A percentile compares a stretch with the other conserved stretches of the same genome.
Evolutionary conservation across 53 echinoderm and acorn worm species (phyloP).

Genomic region (Henricia sp.): DNA sequence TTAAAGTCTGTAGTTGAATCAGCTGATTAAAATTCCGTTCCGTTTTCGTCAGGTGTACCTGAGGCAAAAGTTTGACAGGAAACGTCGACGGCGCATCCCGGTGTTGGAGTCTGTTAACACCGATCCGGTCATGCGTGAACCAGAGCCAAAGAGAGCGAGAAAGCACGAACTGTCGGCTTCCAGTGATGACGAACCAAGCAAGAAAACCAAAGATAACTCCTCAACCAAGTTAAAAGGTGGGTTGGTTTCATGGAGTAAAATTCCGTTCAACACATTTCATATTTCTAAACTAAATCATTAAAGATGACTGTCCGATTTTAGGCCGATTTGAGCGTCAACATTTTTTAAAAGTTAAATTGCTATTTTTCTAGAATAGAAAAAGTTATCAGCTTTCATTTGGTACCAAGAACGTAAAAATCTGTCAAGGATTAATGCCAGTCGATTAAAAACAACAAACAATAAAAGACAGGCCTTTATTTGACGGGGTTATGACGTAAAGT

Average conservation of each 20-base stretch:
- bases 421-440: too few relatives aligned
- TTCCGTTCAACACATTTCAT: too few relatives aligned
- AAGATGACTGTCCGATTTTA: too few relatives aligned
- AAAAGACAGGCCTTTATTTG: too few relatives aligned
- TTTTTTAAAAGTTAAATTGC: too few relatives aligned
- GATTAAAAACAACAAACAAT: too few relatives aligned
- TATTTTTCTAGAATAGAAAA: too few relatives aligned
- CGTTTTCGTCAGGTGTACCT: conserved; percentile 70
- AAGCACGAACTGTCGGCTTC: conserved; percentile 35
- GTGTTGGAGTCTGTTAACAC: conserved; percentile 66
- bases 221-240: conserved; percentile 25
- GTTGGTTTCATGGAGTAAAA: not conserved
- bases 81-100: conserved; percentile 76
- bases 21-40: not conserved
- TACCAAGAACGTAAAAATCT: too few relatives aligned
- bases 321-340: too few relatives aligned
- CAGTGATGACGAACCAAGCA: conserved; percentile 14
- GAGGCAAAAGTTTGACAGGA: conserved; percentile 71
- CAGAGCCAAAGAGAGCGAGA: conserved; percentile 69
- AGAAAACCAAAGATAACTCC: conserved; percentile 50
- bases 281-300: too few relatives aligned
- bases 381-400: too few relatives aligned
- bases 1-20: not conserved
- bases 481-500: too few relatives aligned
- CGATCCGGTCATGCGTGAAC: conserved; percentile 67